Conservation (phyloP, 1,140 invertebrate genomes). For the Eriocheir sinensis region DNA sequence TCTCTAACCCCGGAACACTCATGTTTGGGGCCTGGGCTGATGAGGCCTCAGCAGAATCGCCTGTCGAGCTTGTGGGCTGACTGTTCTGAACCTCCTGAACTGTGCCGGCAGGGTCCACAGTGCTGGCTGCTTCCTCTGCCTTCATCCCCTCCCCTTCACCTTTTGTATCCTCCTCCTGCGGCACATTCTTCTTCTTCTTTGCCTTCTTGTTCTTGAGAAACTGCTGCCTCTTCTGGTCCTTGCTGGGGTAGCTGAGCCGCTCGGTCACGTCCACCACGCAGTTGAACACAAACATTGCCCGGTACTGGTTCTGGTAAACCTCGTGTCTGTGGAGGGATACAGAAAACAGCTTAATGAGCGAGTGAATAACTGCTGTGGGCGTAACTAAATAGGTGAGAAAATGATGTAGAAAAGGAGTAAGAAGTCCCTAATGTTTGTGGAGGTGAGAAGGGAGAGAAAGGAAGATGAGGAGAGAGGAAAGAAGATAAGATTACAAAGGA, state of each 20-base stretch:
- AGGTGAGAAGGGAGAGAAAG: no score
- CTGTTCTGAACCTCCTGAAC: constrained; percentile 62
- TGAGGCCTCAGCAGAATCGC: neutral
- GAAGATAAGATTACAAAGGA: no score
- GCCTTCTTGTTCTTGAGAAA: constrained; percentile 79
- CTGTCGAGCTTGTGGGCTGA: neutral
- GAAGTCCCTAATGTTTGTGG: no score
- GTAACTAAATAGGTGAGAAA: no score
- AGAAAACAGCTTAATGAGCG: neutral
- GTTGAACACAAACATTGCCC: constrained; percentile 87
- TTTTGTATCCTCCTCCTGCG: neutral
- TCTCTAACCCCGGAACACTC: constrained; percentile 31
- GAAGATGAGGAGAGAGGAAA: no score
- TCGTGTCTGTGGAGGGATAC: constrained; percentile 83
- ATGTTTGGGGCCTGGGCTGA: neutral
- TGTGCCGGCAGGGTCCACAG: neutral
- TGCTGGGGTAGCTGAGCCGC: constrained; percentile 82
- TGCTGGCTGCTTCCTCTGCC: neutral
- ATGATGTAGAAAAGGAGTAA: no score
- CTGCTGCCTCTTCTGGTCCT: constrained; percentile 79
- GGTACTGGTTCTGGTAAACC: constrained; percentile 85
- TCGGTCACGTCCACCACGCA: constrained; percentile 83
- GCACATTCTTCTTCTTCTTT: constrained; percentile 68
- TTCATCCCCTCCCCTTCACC: neutral
- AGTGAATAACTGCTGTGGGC: neutral